These are phyloP conservation scores for Caenorhabditis briggsae DNA, from an alignment of 1,140 invertebrate genomes.

Conservation along the genomic window DNA sequence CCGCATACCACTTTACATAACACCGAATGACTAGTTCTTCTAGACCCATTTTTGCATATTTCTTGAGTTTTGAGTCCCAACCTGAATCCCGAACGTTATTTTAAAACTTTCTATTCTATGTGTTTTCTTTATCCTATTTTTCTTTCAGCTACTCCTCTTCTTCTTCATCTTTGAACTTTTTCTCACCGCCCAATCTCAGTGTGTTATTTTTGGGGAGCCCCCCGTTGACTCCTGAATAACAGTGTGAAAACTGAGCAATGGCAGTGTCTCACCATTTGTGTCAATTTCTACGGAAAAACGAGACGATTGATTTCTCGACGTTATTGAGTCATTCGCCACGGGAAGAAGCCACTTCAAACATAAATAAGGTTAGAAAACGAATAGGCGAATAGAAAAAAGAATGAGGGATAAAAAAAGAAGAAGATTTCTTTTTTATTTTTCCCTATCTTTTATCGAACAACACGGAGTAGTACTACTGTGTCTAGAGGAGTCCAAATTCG, in stretches of 20 bases:
- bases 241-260: conserved; percentile 33
- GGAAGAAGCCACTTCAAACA: conserved; percentile 53
- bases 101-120: neutral
- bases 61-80: neutral
- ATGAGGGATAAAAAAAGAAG: neutral
- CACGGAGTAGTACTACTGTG: conserved; percentile 47
- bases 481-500: conserved; percentile 10
- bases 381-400: neutral
- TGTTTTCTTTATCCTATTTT: conserved; percentile 11
- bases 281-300: conserved; percentile 51
- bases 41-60: conserved; percentile 38
- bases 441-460: conserved; percentile 13
- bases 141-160: neutral
- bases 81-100: neutral
- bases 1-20: conserved; percentile 4
- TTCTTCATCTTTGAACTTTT: neutral
- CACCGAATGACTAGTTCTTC: neutral
- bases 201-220: neutral
- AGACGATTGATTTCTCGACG: conserved; percentile 53
- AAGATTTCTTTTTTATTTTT: neutral
- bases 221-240: neutral
- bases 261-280: conserved; percentile 51
- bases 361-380: conserved; percentile 54
- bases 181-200: neutral
- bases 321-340: conserved; percentile 52